phyloP scores from a whole-genome alignment of 2,888 invertebrate species.

The Periphyllus acericola region DNA sequence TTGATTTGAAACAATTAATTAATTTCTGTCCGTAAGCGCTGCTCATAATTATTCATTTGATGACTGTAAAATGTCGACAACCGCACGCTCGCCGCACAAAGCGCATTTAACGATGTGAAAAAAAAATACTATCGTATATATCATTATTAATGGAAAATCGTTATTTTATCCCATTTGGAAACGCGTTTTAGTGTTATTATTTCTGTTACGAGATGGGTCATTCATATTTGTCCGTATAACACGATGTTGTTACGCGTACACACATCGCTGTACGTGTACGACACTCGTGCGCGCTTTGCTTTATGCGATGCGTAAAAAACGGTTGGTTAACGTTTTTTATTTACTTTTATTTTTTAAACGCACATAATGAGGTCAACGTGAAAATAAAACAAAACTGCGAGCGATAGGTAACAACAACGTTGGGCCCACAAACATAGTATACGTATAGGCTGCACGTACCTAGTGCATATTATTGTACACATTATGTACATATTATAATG shows the following conservation, averaged over 20 bases:
- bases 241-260: not conserved
- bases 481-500: not conserved
- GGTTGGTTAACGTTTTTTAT: constrained; percentile 2
- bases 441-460: too few species aligned
- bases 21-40: not conserved
- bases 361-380: constrained; percentile 16
- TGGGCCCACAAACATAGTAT: not conserved
- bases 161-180: not conserved
- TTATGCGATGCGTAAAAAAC: not conserved
- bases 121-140: not conserved
- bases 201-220: not conserved
- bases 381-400: constrained; percentile 8
- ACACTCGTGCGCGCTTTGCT: not conserved
- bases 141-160: not conserved
- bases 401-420: not conserved
- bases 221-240: not conserved
- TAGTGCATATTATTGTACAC: not conserved
- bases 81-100: not conserved
- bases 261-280: not conserved
- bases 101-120: not conserved
- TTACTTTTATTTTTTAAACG: not conserved
- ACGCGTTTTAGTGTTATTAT: not conserved
- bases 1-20: constrained; percentile 10
- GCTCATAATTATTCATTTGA: not conserved
- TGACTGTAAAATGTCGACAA: not conserved